Evolutionary conservation across 2,888 invertebrate species (phyloP).

Genomic region (Plebejus argus): DNA sequence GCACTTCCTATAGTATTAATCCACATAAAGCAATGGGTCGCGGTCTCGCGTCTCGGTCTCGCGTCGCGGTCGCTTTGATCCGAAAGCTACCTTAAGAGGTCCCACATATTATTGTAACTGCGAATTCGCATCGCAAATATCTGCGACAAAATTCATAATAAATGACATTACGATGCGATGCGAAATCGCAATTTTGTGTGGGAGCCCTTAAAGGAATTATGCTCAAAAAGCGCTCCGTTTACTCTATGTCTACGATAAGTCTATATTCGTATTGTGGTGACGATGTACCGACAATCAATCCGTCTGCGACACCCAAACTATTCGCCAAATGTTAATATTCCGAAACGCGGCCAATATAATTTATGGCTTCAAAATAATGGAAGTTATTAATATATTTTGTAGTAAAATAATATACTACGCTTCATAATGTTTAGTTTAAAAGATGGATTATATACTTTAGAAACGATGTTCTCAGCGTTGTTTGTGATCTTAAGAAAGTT

Average conservation of each 20-base stretch:
- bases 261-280: background rate
- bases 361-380: background rate
- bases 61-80: no score
- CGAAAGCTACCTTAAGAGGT: no score
- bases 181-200: no score
- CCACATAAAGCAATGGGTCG: no score
- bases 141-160: no score
- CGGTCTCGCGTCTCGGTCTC: no score
- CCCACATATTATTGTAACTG: no score
- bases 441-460: background rate
- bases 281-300: background rate
- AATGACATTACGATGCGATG: no score
- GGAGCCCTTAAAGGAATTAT: background rate
- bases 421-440: background rate
- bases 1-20: no score
- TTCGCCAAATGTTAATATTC: background rate
- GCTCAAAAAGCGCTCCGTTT: background rate
- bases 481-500: background rate
- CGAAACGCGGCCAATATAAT: background rate
- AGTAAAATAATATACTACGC: slow-evolving; percentile 2
- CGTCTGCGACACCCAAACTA: slow-evolving; percentile 6
- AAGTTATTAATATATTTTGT: background rate
- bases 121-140: no score
- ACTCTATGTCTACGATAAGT: background rate
- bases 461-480: background rate